These are phyloP conservation scores for Coelopa pilipes DNA, from an alignment of 2,888 invertebrate species.

Conservation along the genomic window DNA sequence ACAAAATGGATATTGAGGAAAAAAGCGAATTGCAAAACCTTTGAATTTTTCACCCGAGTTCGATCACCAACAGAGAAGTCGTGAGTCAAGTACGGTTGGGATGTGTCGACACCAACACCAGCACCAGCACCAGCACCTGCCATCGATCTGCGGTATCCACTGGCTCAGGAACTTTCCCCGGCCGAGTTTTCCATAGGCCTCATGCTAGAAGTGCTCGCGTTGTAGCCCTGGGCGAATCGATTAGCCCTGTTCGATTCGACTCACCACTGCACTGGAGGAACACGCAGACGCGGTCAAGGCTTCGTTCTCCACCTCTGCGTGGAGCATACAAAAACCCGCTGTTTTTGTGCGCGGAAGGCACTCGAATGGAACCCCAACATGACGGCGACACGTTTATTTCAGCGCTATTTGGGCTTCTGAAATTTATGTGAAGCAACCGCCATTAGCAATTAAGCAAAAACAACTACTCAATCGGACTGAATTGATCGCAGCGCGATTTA, in stretches of 20 bases:
- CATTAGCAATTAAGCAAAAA: neutral
- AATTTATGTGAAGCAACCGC: slow-evolving; percentile 1
- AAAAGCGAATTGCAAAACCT: no score
- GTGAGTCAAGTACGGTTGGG: no score
- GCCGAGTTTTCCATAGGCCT: no score
- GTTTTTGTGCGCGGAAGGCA: neutral
- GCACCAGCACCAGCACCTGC: no score
- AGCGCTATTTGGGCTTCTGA: neutral
- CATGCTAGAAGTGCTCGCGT: no score
- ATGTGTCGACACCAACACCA: no score
- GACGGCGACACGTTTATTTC: neutral
- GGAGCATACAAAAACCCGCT: neutral
- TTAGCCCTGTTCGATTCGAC: neutral
- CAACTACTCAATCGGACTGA: no score
- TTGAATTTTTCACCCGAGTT: no score
- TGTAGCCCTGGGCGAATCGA: neutral
- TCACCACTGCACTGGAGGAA: neutral
- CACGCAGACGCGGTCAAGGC: neutral
- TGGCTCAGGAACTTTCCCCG: no score
- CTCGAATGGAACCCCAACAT: neutral
- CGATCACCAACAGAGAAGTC: no score
- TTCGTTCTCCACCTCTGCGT: neutral
- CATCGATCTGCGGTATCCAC: no score
- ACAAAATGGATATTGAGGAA: neutral
- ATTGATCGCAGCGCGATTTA: no score